phyloP scores from a whole-genome alignment of 1,140 invertebrate species.

The Drosophila arawakana region DNA sequence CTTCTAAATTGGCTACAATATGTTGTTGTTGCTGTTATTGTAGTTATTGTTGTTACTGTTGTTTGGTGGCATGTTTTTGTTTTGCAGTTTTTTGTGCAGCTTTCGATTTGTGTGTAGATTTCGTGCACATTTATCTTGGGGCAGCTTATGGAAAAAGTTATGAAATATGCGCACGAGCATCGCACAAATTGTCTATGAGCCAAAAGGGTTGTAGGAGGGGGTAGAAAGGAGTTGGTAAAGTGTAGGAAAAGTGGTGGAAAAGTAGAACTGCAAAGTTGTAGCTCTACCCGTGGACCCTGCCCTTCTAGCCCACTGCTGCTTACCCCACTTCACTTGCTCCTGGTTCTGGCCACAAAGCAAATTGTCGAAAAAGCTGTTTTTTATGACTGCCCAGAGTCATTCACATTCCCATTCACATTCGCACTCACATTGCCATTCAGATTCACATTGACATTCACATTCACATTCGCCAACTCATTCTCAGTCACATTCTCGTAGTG shows the following conservation, averaged over 20 bases:
- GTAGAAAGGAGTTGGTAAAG: neutral
- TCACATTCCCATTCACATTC: conserved; percentile 20
- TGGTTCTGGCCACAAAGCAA: conserved; percentile 31
- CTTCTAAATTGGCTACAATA: conserved; percentile 79
- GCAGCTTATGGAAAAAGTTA: conserved; percentile 82
- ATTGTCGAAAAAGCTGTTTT: conserved; percentile 58
- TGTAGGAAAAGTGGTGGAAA: neutral
- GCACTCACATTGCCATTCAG: conserved; percentile 6
- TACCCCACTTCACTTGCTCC: neutral
- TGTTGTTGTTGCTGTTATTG: conserved; percentile 27
- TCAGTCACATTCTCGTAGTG: conserved; percentile 32
- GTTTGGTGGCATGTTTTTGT: conserved; percentile 31
- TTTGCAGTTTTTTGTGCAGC: conserved; percentile 65
- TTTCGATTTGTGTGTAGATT: conserved; percentile 82
- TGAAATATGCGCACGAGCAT: conserved; percentile 79
- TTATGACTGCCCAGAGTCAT: conserved; percentile 59
- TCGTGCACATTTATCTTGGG: conserved; percentile 80
- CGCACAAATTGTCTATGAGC: conserved; percentile 70
- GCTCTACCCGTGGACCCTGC: conserved; percentile 8
- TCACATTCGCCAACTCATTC: conserved; percentile 12
- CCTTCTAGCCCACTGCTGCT: neutral
- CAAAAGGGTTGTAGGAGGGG: neutral
- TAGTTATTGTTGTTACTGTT: conserved; percentile 41
- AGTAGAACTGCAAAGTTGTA: conserved; percentile 22
- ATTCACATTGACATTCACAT: neutral